Conservation (phyloP, 2,113 vertebrate genomes). For the Falcunculus frontatus region DNA sequence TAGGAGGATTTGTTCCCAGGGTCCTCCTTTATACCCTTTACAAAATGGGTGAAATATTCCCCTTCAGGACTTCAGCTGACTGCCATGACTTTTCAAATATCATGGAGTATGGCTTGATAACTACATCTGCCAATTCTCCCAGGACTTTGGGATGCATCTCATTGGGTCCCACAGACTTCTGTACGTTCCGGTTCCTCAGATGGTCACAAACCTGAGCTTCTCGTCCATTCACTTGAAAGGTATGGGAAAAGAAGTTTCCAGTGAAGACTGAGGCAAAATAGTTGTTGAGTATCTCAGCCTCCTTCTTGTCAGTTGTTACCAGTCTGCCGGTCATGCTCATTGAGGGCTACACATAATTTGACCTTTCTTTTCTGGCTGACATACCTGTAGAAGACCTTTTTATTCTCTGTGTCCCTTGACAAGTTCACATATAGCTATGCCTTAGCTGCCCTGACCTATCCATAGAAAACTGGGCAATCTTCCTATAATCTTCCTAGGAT, state of each 20-base stretch:
- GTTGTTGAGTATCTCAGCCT: neutral
- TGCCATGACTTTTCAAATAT: neutral
- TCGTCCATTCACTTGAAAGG: neutral
- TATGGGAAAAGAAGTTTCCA: neutral
- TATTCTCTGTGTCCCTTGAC: neutral
- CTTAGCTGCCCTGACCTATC: neutral
- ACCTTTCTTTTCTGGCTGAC: neutral
- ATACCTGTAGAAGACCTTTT: neutral
- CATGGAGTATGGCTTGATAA: neutral
- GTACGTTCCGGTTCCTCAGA: neutral
- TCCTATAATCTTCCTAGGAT: neutral
- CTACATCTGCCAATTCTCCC: neutral
- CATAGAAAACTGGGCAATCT: fast-evolving
- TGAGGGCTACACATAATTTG: neutral
- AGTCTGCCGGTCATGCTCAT: neutral
- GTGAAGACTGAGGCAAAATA: neutral
- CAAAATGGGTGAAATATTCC: neutral
- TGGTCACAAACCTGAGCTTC: neutral
- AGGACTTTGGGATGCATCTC: neutral
- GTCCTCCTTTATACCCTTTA: neutral
- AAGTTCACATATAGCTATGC: neutral
- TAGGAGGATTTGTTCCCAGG: neutral
- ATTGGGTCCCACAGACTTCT: neutral
- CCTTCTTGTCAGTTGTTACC: neutral
- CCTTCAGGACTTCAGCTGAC: neutral